A percentile compares a stretch with the other conserved stretches of the same genome.
Conservation (phyloP, 92 coral and sea anemone species). For the Bergia sp. region DNA sequence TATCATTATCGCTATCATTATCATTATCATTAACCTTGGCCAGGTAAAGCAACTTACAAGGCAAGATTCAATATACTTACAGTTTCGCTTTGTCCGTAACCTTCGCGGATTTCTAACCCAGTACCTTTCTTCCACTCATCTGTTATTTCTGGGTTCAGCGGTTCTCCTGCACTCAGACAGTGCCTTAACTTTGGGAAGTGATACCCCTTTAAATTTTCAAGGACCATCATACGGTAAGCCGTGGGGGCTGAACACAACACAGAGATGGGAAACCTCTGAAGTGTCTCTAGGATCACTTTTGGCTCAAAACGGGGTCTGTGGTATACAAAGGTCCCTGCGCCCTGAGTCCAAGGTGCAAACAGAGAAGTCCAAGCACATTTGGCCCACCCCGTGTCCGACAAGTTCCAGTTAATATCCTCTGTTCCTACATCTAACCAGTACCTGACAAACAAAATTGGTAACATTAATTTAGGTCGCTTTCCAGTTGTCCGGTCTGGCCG, state of each 20-base stretch:
- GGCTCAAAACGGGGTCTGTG: slow-evolving; percentile 76
- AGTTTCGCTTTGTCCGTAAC: slow-evolving; percentile 90
- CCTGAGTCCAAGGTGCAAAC: slow-evolving; percentile 82
- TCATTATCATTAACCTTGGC: background rate
- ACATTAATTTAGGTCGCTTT: slow-evolving; percentile 7
- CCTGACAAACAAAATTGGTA: slow-evolving; percentile 26
- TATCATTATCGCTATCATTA: too few relatives aligned
- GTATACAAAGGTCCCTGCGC: slow-evolving; percentile 74
- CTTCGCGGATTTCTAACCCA: slow-evolving; percentile 85
- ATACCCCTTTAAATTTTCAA: slow-evolving; percentile 60
- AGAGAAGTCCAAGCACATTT: slow-evolving; percentile 80
- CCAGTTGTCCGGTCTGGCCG: too few relatives aligned
- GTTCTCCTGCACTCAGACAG: slow-evolving; percentile 87
- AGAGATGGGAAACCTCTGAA: slow-evolving; percentile 77
- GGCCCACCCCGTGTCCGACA: slow-evolving; percentile 93
- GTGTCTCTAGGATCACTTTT: slow-evolving; percentile 59
- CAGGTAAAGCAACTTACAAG: background rate
- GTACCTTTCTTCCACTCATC: slow-evolving; percentile 79
- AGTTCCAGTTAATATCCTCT: slow-evolving; percentile 79
- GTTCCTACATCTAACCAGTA: slow-evolving; percentile 79
- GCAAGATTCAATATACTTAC: slow-evolving; percentile 40
- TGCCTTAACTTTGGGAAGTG: slow-evolving; percentile 70
- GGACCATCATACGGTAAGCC: slow-evolving; percentile 90
- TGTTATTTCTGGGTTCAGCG: slow-evolving; percentile 81
- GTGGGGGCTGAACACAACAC: slow-evolving; percentile 83